Conservation (phyloP, 2,113 vertebrate genomes). For the Heteronetta atricapilla region DNA sequence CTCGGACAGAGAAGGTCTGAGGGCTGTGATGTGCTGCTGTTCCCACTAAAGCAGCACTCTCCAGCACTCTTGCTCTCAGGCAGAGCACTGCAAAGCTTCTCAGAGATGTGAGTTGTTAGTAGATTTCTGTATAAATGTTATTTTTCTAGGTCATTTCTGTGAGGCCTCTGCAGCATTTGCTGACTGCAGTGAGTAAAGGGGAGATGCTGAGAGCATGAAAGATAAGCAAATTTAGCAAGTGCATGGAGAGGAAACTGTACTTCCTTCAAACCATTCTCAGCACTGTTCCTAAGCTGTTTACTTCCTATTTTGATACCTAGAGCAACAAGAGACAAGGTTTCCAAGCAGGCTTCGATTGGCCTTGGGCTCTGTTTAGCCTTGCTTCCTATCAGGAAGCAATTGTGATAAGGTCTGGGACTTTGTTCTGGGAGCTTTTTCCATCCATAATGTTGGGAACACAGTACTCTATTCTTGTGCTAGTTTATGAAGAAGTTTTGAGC, state of each 20-base stretch:
- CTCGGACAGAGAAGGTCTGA: not conserved
- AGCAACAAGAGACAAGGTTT: slow-evolving; percentile 75
- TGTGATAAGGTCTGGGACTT: slow-evolving; percentile 80
- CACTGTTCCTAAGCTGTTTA: slow-evolving; percentile 81
- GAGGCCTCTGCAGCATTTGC: not conserved
- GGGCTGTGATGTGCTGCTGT: not conserved
- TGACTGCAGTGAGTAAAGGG: not conserved
- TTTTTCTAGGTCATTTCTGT: not conserved
- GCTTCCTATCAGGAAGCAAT: slow-evolving; percentile 85
- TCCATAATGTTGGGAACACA: slow-evolving; percentile 78
- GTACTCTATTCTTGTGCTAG: slow-evolving; percentile 68
- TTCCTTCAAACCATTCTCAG: slow-evolving; percentile 80
- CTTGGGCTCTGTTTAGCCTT: slow-evolving; percentile 74
- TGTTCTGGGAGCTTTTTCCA: slow-evolving; percentile 72
- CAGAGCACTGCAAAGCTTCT: not conserved
- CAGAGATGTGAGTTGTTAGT: not conserved
- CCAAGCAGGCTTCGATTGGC: slow-evolving; percentile 65
- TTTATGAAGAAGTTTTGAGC: slow-evolving; percentile 61
- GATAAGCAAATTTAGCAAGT: slow-evolving; percentile 71
- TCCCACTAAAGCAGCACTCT: not conserved
- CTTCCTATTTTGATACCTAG: slow-evolving; percentile 84
- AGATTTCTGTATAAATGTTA: not conserved
- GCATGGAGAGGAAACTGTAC: slow-evolving; percentile 73
- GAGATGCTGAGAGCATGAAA: slow-evolving; percentile 57
- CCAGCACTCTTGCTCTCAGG: not conserved